Conservation (phyloP, 2,888 invertebrate species). For the Lithophane leautieri region DNA sequence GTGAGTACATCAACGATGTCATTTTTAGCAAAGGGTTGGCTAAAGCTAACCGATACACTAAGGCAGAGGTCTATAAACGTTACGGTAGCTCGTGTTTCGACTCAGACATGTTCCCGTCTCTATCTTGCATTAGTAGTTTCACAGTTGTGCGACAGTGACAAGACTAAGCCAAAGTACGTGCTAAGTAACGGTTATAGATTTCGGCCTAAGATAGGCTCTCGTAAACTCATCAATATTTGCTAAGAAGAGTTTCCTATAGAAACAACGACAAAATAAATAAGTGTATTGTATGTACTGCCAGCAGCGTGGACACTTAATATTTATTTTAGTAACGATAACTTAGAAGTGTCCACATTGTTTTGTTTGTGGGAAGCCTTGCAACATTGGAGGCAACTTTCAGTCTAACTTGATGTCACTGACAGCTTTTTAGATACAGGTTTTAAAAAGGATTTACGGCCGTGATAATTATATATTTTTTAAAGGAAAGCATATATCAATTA, state of each 20-base stretch:
- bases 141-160: not conserved
- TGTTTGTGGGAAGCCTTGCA: not conserved
- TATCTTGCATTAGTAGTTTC: not conserved
- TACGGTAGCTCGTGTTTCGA: not conserved
- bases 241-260: not conserved
- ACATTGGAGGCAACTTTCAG: not conserved
- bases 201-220: not conserved
- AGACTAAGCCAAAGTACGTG: not conserved
- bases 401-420: not conserved
- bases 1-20: not conserved
- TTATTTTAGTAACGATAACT: not conserved
- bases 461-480: too few relatives aligned
- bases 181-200: not conserved
- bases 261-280: constrained; percentile 1
- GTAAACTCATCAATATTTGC: not conserved
- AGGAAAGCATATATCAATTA: too few relatives aligned
- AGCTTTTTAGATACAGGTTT: not conserved
- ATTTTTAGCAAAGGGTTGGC: not conserved
- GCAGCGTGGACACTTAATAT: not conserved
- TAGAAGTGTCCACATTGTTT: not conserved
- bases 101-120: not conserved
- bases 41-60: not conserved
- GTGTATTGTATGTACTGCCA: too few relatives aligned
- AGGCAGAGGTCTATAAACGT: not conserved
- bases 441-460: not conserved